phyloP scores from a whole-genome alignment of 2,888 invertebrate species.

The Lagria hirta region DNA sequence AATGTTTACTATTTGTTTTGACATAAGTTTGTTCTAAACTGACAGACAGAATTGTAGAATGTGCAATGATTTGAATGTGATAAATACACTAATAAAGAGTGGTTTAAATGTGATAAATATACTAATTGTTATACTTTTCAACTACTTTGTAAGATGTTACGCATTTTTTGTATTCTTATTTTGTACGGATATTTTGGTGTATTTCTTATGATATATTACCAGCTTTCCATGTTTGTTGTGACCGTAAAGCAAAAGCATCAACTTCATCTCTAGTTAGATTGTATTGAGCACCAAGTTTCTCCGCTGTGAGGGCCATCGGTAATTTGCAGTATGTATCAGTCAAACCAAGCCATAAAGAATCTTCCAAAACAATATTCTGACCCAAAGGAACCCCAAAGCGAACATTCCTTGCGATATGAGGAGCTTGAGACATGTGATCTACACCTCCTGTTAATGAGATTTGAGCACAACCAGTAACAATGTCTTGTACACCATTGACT shows the following conservation, averaged over 20 bases:
- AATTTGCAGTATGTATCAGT: slow-evolving; percentile 86
- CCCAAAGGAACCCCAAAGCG: slow-evolving; percentile 90
- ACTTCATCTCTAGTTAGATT: slow-evolving; percentile 78
- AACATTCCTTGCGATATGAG: slow-evolving; percentile 79
- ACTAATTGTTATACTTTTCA: no score
- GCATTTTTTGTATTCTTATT: no score
- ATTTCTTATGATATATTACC: no score
- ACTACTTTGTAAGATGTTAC: no score
- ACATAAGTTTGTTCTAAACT: slow-evolving; percentile 1
- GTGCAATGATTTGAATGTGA: no score
- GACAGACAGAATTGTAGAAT: neutral
- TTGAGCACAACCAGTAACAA: slow-evolving; percentile 78
- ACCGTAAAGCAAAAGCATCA: slow-evolving; percentile 81
- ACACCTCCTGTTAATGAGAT: slow-evolving; percentile 89
- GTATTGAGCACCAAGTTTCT: slow-evolving; percentile 86
- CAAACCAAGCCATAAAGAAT: slow-evolving; percentile 85
- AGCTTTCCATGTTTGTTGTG: slow-evolving; percentile 86
- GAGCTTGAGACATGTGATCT: slow-evolving; percentile 94
- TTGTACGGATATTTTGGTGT: no score
- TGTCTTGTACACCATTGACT: slow-evolving; percentile 84
- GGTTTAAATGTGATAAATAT: no score
- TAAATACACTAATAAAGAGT: no score
- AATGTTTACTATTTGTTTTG: no score
- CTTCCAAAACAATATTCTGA: slow-evolving; percentile 75
- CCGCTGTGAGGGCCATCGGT: slow-evolving; percentile 96